phyloP scores from a whole-genome alignment of 2,797 vertebrate species.

The Centropyge bicolor region DNA sequence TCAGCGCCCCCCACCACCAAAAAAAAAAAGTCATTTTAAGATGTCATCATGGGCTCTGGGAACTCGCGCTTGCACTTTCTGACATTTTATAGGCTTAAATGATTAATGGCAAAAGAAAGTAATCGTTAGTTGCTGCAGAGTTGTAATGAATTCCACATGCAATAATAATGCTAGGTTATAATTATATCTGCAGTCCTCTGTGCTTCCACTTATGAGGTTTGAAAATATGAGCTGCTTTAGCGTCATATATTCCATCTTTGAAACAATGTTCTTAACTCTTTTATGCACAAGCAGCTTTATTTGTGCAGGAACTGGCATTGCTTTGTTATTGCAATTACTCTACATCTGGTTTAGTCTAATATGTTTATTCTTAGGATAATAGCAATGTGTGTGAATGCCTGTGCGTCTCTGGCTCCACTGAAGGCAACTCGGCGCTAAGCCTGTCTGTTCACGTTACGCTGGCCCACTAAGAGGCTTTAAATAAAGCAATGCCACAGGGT shows the following conservation, averaged over 20 bases:
- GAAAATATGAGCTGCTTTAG: not conserved
- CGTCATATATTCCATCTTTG: not conserved
- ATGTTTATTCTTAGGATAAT: conserved; percentile 11
- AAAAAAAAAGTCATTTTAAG: too few relatives aligned
- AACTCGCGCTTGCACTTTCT: not conserved
- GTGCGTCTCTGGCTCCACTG: conserved; percentile 23
- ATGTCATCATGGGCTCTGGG: not conserved
- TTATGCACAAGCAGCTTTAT: not conserved
- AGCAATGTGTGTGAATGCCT: conserved; percentile 4
- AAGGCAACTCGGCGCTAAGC: conserved; percentile 49
- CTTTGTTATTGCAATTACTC: not conserved
- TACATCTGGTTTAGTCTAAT: conserved; percentile 20
- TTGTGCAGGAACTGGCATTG: not conserved
- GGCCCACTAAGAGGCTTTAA: conserved; percentile 72
- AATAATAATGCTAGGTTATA: not conserved
- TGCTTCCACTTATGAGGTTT: not conserved
- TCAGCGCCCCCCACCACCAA: not conserved
- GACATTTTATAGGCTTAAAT: not conserved
- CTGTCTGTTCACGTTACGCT: conserved; percentile 47
- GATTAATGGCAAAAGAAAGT: not conserved
- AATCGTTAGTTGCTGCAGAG: not conserved
- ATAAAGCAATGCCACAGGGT: conserved; percentile 68
- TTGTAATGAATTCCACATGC: not conserved
- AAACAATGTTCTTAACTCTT: not conserved
- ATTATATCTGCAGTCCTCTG: too few relatives aligned